Evolutionary conservation across 2,797 vertebrate species (phyloP), one percentile per base, ranked within the genome.

Genomic region (Decapterus maruadsi): DNA sequence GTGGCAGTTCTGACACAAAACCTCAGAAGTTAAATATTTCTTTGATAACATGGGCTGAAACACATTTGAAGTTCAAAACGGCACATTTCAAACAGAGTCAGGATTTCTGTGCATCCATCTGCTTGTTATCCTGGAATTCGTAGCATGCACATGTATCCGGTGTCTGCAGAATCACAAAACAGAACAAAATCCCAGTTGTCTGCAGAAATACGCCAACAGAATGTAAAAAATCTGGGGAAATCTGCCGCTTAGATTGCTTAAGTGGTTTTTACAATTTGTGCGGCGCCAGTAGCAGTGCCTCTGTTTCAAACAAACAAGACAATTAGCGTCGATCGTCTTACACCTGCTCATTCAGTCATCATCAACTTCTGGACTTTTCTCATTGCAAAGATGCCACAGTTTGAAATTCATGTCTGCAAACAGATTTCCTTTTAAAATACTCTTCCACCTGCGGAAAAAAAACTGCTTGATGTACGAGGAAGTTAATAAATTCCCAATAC

Each of bases 271-370:
- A 79, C n/a, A 71, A 63, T 82, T 76, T 76, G 40, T 7, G 7
- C 29, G 9, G n/a, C 64, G 46, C 2, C 53, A 64, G 61, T 68
- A 53, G 22, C 58, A 57, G 36, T 53, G 57, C 46, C 26, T 53
- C 38, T 14, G 40, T 76, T 38, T 74, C 50, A 59, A 73, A 69
- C 66, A 66, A 77, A 77, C 61, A 69, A 59, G 34, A 22, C 22
- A 34, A 78, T 84, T 84, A 74, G 61, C 77, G 65, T 58, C 62
- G 19, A 63, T 17, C 43, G 0, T 56, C 55, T 14, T 82, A 60
- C 74, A 86, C 71, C 82, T 87, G 79, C 67, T 89, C 75, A 82
- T 87, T 72, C 34, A 70, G 29, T 69, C 38, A 59, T 59, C 71
- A 51, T 57, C 59, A 56, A 48, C n/a, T 22, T 77, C 19, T 75